Conservation (phyloP, 2,797 vertebrate species). For the Delichon dasypus region DNA sequence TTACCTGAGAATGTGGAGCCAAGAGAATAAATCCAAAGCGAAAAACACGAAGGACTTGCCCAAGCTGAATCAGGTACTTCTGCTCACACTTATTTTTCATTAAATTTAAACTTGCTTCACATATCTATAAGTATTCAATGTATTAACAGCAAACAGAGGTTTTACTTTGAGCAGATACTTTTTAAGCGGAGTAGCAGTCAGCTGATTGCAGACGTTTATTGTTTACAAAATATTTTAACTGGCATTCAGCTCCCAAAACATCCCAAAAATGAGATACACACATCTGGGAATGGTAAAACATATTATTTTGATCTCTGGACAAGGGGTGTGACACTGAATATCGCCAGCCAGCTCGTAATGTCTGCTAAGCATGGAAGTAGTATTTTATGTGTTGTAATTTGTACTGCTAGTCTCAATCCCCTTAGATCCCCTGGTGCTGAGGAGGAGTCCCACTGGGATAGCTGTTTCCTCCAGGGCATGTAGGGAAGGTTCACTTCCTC, state of each 20-base stretch:
- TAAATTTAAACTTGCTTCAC: neutral
- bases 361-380: neutral
- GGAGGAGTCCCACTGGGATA: neutral
- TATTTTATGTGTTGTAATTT: neutral
- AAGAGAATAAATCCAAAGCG: conserved; percentile 86
- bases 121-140: neutral
- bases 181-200: neutral
- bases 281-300: neutral
- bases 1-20: conserved; percentile 91
- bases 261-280: neutral
- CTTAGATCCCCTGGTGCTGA: neutral
- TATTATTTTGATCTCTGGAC: neutral
- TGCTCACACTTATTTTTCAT: neutral
- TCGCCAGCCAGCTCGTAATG: neutral
- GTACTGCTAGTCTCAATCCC: neutral
- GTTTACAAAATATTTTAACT: neutral
- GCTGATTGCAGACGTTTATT: neutral
- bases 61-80: conserved; percentile 89
- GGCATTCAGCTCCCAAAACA: neutral
- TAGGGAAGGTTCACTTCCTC: neutral
- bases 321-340: neutral
- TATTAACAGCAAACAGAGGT: neutral
- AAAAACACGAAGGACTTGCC: conserved; percentile 89
- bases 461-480: neutral
- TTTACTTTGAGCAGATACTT: neutral